Base-by-base conservation (phyloP, 1,140 invertebrate genomes). In the Hesperophylax magnus region DNA sequence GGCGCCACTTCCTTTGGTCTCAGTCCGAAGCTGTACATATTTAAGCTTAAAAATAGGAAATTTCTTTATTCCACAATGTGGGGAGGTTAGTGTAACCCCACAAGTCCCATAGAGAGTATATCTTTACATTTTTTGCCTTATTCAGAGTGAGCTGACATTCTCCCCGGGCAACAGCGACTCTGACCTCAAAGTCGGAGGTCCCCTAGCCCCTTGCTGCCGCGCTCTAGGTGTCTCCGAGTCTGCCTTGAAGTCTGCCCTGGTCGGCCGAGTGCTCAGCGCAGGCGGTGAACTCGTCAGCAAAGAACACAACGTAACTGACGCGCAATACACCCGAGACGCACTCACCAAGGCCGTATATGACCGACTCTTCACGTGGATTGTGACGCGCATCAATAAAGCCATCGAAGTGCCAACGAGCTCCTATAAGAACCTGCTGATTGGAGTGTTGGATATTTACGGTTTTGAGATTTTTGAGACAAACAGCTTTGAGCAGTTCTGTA, bases 401-500 rank as follows among this genome's bases (percentile, higher is more conserved):
- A 97, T 98, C 77, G 92, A 94, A 76, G 92, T 94, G 1, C 89
- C 88, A 17, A 87, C 86, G 67, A 92, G 91, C 85, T 90, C 88
- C n/a, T 93, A 93, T 81, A 93, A 92, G 85, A 94, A 95, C 86
- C 97, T 96, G 0, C 93, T 98, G 1, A 99, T 99, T 84, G 97
- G 98, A 20, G 97, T 99, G 3, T 90, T 99, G 27, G 98, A 99
- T 86, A 99, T 99, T 86, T 99, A 99, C 87, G 98, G 98, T 17
- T 99, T 99, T 90, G 98, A 99, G 91, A 98, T 99, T 81, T 98
- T 99, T 88, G 96, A 98, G 78, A 92, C 93, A 8, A 98, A 99
- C 88, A 97, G 96, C 85, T 98, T 98, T 90, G 97, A 98, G 88
- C 97, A 98, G 86, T 93, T 93, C 87, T 98, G 97, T 87, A 99